Conservation (phyloP, 2,797 vertebrate species). For the Zalophus californianus region DNA sequence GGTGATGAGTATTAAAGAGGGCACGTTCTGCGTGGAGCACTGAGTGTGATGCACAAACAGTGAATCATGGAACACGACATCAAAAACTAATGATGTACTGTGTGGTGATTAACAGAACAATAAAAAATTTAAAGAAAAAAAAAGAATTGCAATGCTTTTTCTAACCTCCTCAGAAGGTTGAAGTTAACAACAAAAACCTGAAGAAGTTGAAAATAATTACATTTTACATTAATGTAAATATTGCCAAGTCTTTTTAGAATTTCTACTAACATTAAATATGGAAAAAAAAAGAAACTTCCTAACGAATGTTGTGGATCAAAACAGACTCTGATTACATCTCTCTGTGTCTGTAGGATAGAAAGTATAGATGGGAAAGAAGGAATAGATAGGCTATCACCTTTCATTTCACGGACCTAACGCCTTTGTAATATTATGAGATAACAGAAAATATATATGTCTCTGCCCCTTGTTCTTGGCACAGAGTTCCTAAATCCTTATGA, state of each 20-base stretch:
- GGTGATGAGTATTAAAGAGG: too few relatives aligned
- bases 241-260: slow-evolving; percentile 24
- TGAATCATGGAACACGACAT: too few relatives aligned
- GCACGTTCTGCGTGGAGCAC: too few relatives aligned
- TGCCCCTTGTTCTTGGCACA: neutral
- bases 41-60: too few relatives aligned
- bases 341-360: neutral
- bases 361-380: neutral
- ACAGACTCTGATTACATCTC: neutral
- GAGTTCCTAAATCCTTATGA: neutral
- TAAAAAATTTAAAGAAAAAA: too few relatives aligned
- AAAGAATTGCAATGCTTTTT: neutral
- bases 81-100: too few relatives aligned
- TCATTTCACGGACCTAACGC: neutral
- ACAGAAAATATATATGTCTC: neutral
- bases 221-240: neutral
- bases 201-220: slow-evolving; percentile 44
- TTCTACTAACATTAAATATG: neutral
- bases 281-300: neutral
- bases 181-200: neutral
- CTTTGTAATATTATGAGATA: neutral
- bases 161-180: neutral
- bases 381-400: neutral
- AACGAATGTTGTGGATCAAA: neutral
- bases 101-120: too few relatives aligned